Evolutionary conservation across 2,113 vertebrate species (phyloP).

Genomic region (Podarcis raffonei): DNA sequence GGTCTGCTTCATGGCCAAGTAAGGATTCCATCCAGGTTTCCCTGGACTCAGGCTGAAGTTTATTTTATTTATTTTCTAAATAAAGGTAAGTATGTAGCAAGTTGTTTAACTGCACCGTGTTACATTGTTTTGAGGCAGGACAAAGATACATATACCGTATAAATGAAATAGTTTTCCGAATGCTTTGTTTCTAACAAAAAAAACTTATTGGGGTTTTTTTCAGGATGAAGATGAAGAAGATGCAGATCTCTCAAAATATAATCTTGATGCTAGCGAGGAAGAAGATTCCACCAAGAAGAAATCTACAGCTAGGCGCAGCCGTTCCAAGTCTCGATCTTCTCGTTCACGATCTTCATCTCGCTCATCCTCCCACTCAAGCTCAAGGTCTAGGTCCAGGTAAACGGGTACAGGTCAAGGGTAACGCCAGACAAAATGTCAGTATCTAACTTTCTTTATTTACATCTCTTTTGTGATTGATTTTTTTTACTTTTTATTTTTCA

Average conservation of each 20-base stretch:
- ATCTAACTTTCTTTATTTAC: constrained; percentile 91
- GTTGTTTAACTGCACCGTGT: background rate
- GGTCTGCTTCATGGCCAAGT: background rate
- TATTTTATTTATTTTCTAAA: background rate
- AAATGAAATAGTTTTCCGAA: background rate
- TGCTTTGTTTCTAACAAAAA: background rate
- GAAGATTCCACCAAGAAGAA: constrained; percentile 81
- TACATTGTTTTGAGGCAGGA: background rate
- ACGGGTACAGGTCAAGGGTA: constrained; percentile 99
- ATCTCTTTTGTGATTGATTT: constrained; percentile 60
- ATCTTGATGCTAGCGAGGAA: constrained; percentile 91
- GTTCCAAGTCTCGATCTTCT: constrained; percentile 90
- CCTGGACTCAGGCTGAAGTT: background rate
- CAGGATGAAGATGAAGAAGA: constrained; percentile 92
- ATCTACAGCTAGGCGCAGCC: constrained; percentile 78
- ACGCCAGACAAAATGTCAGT: constrained; percentile 99
- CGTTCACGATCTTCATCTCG: constrained; percentile 88
- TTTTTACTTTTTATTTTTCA: constrained; percentile 58
- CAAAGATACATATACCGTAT: background rate
- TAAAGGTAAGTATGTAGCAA: background rate
- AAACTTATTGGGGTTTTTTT: background rate
- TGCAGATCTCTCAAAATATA: constrained; percentile 95
- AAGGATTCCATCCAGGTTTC: background rate
- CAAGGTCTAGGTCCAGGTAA: constrained; percentile 99
- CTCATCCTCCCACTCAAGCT: constrained; percentile 94